Evolutionary conservation across 2,888 invertebrate species (phyloP).

Genomic region (Morpho deidamia): DNA sequence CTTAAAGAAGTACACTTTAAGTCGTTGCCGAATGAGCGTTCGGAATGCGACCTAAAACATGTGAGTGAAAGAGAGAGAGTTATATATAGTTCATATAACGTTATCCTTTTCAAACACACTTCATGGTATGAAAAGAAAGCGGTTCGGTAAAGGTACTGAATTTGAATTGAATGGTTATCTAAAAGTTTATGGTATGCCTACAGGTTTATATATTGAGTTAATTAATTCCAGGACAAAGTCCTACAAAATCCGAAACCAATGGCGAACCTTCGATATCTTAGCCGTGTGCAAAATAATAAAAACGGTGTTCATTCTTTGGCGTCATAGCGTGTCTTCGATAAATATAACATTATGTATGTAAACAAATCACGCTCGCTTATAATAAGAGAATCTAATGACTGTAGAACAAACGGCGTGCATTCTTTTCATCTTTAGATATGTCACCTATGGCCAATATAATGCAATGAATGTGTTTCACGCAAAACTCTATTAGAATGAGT

Average conservation of each 20-base stretch:
- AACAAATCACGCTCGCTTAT: neutral
- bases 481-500: neutral
- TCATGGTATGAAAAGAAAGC: no score
- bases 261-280: conserved; percentile 4
- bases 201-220: no score
- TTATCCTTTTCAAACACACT: no score
- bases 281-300: conserved; percentile 33
- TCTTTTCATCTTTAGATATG: neutral
- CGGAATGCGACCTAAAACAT: no score
- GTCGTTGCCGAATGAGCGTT: no score
- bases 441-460: neutral
- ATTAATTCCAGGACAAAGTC: neutral
- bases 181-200: no score
- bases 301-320: conserved; percentile 18
- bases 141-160: no score
- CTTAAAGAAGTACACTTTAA: no score
- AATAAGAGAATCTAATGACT: neutral
- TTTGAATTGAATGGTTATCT: no score
- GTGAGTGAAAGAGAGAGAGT: no score
- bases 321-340: conserved; percentile 17
- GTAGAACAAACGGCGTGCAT: neutral
- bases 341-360: conserved; percentile 17
- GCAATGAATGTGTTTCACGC: neutral
- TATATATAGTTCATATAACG: no score
- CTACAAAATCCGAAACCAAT: neutral